These are phyloP conservation scores for Trematomus loennbergii DNA, from an alignment of 2,113 vertebrate genomes.

Conservation along the genomic window DNA sequence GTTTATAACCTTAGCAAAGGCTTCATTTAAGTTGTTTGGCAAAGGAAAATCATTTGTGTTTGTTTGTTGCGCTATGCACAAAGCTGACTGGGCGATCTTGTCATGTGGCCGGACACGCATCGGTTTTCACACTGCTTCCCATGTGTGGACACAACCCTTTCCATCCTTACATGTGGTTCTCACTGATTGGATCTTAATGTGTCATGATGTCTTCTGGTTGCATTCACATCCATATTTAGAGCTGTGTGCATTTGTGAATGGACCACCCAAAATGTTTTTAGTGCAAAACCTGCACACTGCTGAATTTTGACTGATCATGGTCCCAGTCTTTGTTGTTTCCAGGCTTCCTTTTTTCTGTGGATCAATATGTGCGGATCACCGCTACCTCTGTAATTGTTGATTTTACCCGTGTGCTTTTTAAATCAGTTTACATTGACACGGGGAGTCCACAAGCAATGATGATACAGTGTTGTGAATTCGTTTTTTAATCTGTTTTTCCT, in stretches of 20 bases:
- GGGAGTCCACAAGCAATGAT: background rate
- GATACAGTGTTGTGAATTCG: background rate
- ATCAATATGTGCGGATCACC: background rate
- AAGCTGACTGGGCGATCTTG: conserved; percentile 30
- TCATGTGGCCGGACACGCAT: conserved; percentile 57
- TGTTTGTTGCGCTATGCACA: conserved; percentile 53
- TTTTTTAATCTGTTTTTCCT: background rate
- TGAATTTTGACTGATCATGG: background rate
- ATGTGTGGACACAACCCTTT: conserved; percentile 17
- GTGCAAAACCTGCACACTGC: conserved; percentile 38
- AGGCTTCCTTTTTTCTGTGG: background rate
- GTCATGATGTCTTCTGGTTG: conserved; percentile 37
- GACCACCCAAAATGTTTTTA: conserved; percentile 62
- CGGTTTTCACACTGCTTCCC: conserved; percentile 42
- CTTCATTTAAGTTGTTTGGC: conserved; percentile 56
- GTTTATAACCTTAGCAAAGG: conserved; percentile 25
- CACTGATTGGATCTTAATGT: conserved; percentile 55
- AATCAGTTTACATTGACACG: background rate
- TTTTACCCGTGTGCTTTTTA: background rate
- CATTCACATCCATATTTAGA: conserved; percentile 61
- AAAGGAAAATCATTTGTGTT: conserved; percentile 47
- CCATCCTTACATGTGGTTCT: conserved; percentile 49
- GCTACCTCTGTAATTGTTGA: background rate
- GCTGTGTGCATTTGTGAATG: conserved; percentile 13
- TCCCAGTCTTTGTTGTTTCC: background rate